Evolutionary conservation across 2,113 vertebrate genomes (phyloP).

Genomic region (Clarias magur): DNA sequence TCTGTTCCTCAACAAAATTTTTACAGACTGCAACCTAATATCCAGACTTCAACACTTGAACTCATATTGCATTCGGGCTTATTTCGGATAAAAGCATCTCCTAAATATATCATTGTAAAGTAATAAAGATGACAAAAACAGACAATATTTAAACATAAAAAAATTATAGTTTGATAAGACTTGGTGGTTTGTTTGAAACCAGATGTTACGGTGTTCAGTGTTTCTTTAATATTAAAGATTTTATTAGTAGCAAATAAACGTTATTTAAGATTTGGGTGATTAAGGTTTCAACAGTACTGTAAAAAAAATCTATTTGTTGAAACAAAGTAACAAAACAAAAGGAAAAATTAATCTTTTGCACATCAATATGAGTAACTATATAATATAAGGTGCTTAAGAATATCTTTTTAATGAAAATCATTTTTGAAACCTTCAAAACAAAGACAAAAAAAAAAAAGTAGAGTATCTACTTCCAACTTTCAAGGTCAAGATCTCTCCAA

Average conservation of each 20-base stretch:
- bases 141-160: background rate
- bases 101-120: background rate
- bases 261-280: background rate
- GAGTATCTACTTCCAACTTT: conserved; percentile 50
- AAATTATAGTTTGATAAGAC: background rate
- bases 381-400: conserved; percentile 60
- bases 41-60: background rate
- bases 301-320: background rate
- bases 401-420: conserved; percentile 48
- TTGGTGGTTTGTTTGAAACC: background rate
- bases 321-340: background rate
- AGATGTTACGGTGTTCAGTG: background rate
- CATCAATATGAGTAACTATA: background rate
- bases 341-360: background rate
- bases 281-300: background rate
- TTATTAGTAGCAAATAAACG: background rate
- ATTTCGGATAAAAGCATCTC: background rate
- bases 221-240: background rate
- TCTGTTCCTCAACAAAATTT: background rate
- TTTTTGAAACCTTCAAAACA: conserved; percentile 53
- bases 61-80: background rate
- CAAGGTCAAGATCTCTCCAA: conserved; percentile 45
- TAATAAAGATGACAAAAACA: background rate
- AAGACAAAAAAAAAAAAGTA: conserved; percentile 60
- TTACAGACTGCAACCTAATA: background rate